phyloP scores from a whole-genome alignment of 2,888 invertebrate species.

The Sesia apiformis region DNA sequence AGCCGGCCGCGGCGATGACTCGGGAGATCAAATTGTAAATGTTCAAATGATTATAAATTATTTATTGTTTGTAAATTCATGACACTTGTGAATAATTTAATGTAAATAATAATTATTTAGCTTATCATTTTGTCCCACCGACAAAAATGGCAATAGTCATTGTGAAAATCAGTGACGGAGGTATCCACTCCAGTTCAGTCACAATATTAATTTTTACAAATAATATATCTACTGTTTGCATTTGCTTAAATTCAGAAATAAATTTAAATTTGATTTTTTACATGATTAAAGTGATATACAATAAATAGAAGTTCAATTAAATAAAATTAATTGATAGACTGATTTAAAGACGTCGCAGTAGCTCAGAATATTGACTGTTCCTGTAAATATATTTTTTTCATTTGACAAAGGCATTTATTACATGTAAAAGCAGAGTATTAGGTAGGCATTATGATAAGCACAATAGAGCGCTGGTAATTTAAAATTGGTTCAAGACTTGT shows the following conservation, averaged over 20 bases:
- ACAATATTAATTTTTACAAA: no score
- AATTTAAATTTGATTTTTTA: no score
- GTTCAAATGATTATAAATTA: slow-evolving; percentile 54
- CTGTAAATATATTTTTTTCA: slow-evolving; percentile 1
- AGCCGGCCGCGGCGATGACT: slow-evolving; percentile 1
- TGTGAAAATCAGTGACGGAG: no score
- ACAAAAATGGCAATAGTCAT: slow-evolving; percentile 16
- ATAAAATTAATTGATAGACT: no score
- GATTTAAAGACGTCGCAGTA: no score
- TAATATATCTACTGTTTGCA: no score
- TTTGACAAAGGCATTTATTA: no score
- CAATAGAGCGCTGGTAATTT: neutral
- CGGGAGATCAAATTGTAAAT: slow-evolving; percentile 23
- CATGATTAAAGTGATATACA: no score
- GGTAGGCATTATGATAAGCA: slow-evolving; percentile 31
- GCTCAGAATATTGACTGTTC: no score
- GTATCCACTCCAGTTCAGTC: neutral
- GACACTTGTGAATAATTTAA: slow-evolving; percentile 31
- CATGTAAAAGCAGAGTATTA: slow-evolving; percentile 8
- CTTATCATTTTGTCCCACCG: slow-evolving; percentile 60
- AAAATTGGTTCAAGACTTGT: neutral
- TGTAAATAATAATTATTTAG: slow-evolving; percentile 35
- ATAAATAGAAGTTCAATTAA: no score
- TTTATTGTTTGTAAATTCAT: slow-evolving; percentile 43
- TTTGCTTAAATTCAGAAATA: no score